Evolutionary conservation across 1,140 invertebrate genomes (phyloP), one percentile per base, ranked within the genome.

Genomic region (Aphelinus atriplicis): DNA sequence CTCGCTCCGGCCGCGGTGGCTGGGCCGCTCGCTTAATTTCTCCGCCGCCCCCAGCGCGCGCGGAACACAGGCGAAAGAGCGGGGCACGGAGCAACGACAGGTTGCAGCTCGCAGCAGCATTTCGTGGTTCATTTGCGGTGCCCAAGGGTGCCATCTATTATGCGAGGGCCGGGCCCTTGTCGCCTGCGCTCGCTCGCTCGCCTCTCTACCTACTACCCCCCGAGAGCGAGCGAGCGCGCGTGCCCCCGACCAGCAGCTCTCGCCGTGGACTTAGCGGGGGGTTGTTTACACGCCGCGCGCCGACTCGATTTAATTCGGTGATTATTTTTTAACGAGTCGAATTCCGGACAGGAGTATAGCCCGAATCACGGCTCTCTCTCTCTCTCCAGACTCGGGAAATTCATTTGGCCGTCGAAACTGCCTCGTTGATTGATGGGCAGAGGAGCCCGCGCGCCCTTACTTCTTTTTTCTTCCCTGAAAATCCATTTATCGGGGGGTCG

Each of bases 71-170:
- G 53, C 61, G 62, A 70, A 43, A 47, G 73, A 58, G 50, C 50
- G 61, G 46, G 57, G 47, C 57, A 55, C n/a, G 47, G 69, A 79
- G 80, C 80, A 85, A 85, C 85, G 86, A 88, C 87, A 88, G 87
- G 87, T 87, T 87, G 86, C 80, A 78, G 76, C 78, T 64, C 80
- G 79, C 79, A 72, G 81, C 85, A 87, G 84, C 84, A 87, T 88
- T 88, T 88, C 87, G 87, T 88, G 87, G 87, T 88, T 88, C 87
- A 88, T 88, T 88, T 88, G 87, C 87, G 87, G 86, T 87, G 84
- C 87, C 87, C 87, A 88, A 81, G 87, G 87, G 87, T 88, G 81
- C 84, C 86, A 87, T 88, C 85, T 86, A 88, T 88, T 88, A 88
- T 84, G 80, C 81, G 84, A 82, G 81, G 78, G 60, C 72, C 75